These are phyloP conservation scores for Eretmochelys imbricata DNA, from an alignment of 2,113 vertebrate genomes.

Conservation along the genomic window DNA sequence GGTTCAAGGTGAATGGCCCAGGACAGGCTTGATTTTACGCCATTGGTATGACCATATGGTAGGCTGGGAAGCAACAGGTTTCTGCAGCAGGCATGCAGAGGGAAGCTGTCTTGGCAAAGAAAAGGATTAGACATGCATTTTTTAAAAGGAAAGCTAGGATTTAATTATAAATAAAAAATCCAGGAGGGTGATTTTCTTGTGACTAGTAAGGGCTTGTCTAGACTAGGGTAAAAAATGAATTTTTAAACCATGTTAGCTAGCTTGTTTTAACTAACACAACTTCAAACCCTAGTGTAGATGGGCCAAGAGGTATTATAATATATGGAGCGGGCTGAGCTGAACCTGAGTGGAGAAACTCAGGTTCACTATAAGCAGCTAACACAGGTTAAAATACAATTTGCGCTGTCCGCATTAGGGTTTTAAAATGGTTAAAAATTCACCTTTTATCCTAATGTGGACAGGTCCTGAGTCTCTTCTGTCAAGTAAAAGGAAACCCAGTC, in stretches of 20 bases:
- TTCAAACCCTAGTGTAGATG: not conserved
- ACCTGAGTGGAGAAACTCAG: not conserved
- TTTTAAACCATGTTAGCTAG: not conserved
- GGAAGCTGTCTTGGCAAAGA: not conserved
- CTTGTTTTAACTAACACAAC: not conserved
- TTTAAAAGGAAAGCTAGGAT: not conserved
- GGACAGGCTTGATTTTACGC: slow-evolving; percentile 13
- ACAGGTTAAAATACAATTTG: not conserved
- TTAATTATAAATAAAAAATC: slow-evolving; percentile 17
- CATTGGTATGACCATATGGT: slow-evolving; percentile 9
- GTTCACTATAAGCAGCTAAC: not conserved
- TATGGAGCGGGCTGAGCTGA: not conserved
- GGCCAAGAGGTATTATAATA: not conserved
- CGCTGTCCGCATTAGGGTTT: not conserved
- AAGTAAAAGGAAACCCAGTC: not conserved
- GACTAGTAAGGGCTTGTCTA: not conserved
- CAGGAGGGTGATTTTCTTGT: not conserved
- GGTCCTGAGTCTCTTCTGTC: not conserved
- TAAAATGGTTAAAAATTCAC: not conserved
- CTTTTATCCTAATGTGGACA: not conserved
- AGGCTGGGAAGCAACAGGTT: slow-evolving; percentile 52
- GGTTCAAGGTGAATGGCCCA: slow-evolving; percentile 5
- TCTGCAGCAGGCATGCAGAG: slow-evolving; percentile 34
- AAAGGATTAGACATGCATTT: not conserved
- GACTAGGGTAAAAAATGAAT: not conserved